Evolutionary conservation across 2,113 vertebrate species (phyloP).

Genomic region (Odocoileus virginianus): DNA sequence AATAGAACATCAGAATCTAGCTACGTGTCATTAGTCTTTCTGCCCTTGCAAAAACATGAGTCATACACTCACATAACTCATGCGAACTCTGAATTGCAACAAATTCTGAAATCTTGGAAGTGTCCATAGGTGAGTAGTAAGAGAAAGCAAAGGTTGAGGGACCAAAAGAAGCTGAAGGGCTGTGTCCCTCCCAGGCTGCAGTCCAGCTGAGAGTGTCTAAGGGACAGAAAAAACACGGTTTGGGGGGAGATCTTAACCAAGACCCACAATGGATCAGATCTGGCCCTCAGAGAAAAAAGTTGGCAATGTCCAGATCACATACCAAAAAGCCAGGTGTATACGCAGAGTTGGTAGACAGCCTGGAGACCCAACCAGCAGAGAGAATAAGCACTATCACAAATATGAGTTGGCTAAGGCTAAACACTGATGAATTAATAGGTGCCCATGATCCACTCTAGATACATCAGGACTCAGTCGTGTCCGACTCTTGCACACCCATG

Average conservation of each 20-base stretch:
- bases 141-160: background rate
- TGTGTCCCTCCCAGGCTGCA: background rate
- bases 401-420: background rate
- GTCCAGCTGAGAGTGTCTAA: background rate
- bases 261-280: background rate
- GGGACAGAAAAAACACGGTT: background rate
- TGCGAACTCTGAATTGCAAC: background rate
- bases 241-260: background rate
- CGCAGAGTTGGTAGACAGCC: background rate
- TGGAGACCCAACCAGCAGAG: background rate
- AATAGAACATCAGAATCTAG: background rate
- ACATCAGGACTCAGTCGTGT: background rate
- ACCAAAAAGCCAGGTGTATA: background rate
- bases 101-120: background rate
- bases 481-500: background rate
- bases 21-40: constrained; percentile 1
- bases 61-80: background rate
- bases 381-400: background rate
- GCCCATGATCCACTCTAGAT: background rate
- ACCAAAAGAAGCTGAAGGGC: background rate
- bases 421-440: background rate
- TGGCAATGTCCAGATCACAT: background rate
- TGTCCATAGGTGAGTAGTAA: background rate
- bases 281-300: background rate
- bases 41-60: background rate